Conservation (phyloP, 1,140 invertebrate genomes). For the Polypedilum pembai region DNA sequence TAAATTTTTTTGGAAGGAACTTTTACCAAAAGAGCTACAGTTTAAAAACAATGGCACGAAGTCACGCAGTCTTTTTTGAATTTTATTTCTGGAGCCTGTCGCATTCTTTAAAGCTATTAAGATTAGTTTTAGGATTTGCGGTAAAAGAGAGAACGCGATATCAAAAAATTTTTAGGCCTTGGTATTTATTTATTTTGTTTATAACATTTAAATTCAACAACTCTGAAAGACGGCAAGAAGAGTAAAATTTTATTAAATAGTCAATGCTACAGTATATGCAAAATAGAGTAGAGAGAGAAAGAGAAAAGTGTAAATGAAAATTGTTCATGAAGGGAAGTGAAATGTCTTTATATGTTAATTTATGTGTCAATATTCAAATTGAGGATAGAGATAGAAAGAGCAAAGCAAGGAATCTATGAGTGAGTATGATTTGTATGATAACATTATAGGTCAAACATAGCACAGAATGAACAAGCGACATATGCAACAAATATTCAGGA, state of each 20-base stretch:
- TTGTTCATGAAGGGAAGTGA: conserved; percentile 3
- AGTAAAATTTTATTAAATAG: conserved; percentile 10
- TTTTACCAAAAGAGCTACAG: too few species aligned
- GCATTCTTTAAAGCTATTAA: too few species aligned
- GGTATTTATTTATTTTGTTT: too few species aligned
- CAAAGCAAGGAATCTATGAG: too few species aligned
- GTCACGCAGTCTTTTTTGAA: too few species aligned
- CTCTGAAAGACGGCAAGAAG: not conserved
- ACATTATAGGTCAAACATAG: conserved; percentile 2
- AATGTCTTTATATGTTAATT: conserved; percentile 23
- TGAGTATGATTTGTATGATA: not conserved
- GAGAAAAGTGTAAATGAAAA: conserved; percentile 2
- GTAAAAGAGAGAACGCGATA: too few species aligned
- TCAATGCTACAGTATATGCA: not conserved
- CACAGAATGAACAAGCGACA: not conserved
- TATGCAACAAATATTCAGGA: conserved; percentile 23
- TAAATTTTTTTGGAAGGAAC: too few species aligned
- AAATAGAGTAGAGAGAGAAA: not conserved
- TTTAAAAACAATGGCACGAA: too few species aligned
- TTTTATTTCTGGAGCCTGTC: too few species aligned
- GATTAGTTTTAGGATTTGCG: too few species aligned
- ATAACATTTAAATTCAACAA: too few species aligned
- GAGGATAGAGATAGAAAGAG: not conserved
- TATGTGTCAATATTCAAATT: conserved; percentile 26
- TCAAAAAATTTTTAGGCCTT: too few species aligned